Evolutionary conservation across 2,113 vertebrate genomes (phyloP).

Genomic region (Apus apus): DNA sequence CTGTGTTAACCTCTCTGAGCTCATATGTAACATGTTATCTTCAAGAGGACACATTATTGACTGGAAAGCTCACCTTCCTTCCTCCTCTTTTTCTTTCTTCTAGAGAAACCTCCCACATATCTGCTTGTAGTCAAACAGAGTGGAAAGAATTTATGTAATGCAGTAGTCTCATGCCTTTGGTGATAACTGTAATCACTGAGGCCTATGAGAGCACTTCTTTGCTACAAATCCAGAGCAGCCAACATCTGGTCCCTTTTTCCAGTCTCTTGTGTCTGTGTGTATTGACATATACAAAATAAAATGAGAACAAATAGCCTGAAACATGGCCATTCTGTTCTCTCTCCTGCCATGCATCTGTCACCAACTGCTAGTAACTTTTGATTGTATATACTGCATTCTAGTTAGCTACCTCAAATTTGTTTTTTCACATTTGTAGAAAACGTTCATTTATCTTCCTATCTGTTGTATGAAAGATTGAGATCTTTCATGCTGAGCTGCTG

Average conservation of each 20-base stretch:
- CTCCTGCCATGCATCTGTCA: background rate
- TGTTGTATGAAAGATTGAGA: background rate
- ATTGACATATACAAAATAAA: background rate
- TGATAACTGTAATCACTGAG: background rate
- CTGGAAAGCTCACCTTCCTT: background rate
- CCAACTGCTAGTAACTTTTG: background rate
- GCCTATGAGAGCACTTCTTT: background rate
- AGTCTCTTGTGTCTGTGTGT: background rate
- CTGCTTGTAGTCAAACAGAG: background rate
- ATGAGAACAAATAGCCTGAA: background rate
- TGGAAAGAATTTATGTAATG: background rate
- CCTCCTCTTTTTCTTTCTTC: background rate
- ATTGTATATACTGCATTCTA: background rate
- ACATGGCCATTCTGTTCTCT: background rate
- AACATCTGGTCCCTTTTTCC: background rate
- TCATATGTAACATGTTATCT: background rate
- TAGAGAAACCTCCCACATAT: background rate
- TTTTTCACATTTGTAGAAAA: background rate
- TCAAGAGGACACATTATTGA: background rate
- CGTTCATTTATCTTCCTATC: background rate
- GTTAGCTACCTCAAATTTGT: background rate
- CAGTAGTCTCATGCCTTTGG: background rate
- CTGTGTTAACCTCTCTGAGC: background rate
- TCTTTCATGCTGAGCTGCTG: background rate
- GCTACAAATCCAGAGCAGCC: background rate